Evolutionary conservation across 2,797 vertebrate species (phyloP).

Genomic region (Leucoraja ocellata): DNA sequence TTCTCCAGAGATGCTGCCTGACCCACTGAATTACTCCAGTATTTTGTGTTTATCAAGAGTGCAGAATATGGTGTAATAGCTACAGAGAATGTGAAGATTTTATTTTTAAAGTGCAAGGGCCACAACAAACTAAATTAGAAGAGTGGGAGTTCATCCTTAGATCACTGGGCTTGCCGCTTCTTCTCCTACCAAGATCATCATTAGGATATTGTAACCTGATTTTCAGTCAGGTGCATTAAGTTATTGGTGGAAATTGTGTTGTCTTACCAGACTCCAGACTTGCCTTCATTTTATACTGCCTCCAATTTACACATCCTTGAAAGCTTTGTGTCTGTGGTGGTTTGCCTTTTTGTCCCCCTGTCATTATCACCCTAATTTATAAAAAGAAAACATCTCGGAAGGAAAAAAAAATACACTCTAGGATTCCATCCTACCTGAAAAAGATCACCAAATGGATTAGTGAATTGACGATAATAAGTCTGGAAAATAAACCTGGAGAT

Average conservation of each 20-base stretch:
- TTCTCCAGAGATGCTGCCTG: too few relatives aligned
- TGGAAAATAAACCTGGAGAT: constrained; percentile 44
- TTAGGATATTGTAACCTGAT: neutral
- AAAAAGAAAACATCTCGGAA: neutral
- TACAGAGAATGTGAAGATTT: too few relatives aligned
- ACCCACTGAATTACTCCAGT: too few relatives aligned
- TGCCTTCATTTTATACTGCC: neutral
- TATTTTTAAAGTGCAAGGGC: too few relatives aligned
- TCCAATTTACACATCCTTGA: neutral
- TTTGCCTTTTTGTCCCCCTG: neutral
- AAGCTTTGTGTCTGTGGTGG: neutral
- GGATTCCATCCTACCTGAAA: neutral
- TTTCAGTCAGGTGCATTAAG: neutral
- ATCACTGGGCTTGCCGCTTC: too few relatives aligned
- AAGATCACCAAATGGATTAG: neutral
- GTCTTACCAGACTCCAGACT: neutral
- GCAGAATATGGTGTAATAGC: too few relatives aligned
- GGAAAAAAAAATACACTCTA: neutral
- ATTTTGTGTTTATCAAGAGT: too few relatives aligned
- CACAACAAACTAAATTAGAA: too few relatives aligned
- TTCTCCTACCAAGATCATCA: neutral
- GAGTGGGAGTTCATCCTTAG: too few relatives aligned
- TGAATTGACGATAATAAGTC: neutral
- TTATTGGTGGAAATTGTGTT: neutral
- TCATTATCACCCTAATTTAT: neutral